Base-by-base conservation (phyloP, 1,140 invertebrate genomes). In the Steinernema khuongi region DNA sequence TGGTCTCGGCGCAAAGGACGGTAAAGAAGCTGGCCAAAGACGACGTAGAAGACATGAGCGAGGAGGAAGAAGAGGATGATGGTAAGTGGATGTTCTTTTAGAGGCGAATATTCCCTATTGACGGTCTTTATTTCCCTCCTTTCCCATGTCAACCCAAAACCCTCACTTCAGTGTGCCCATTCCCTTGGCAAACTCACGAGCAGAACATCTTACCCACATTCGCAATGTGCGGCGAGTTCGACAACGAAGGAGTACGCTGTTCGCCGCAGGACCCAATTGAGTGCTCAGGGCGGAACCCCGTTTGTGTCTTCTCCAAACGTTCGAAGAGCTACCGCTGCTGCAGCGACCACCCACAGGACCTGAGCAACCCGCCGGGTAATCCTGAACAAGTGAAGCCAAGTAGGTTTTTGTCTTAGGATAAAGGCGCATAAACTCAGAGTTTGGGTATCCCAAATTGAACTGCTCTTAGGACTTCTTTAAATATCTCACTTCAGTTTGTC, bases 161-260 rank as follows among this genome's bases (percentile, higher is more conserved):
- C 19, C 0, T 31, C 19, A 14, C 31, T 77, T 67, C 22, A 77
- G 77, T 79, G 18, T 79, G 77, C 19, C 77, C 77, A 18, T 79
- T 77, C 36, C 77, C 77, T 4, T 79, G 77, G 77, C 77, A 79
- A 71, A 77, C 77, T 17, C 77, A 78, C 33, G 75, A 77, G 68
- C 71, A 77, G 30, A 79, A 79, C 33, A 79, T 79, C 28, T 44
- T 79, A 2, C 50, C 75, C n/a, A 67, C 68, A 17, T 79, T 79
- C 66, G 70, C 77, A 19, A 73, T 72, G 68, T 79, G 77, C 43
- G 50, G 31, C 43, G 76, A 79, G 32, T 74, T 74, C 17, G 66
- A 74, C 73, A 33, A 79, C 28, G 74, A 77, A 7, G 77, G 77
- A 0, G 75, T 79, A 17, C 36, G 67, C 22, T 79, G 77, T 29